Evolutionary conservation across 2,888 invertebrate species (phyloP).

Genomic region (Odontocolon sp.): DNA sequence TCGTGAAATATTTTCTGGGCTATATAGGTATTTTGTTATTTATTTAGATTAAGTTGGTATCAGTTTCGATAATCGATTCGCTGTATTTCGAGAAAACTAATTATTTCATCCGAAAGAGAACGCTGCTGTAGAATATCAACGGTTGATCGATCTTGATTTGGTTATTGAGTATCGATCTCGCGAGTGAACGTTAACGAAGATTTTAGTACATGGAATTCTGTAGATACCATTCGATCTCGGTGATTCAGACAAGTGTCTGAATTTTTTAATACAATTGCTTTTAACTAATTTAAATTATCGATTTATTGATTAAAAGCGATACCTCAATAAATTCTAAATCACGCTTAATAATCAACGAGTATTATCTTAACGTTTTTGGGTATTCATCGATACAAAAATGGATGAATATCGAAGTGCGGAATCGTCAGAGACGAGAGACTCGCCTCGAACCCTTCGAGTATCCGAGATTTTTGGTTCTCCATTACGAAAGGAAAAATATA

Average conservation of each 20-base stretch:
- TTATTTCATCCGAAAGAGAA: not conserved
- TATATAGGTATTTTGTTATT: too few relatives aligned
- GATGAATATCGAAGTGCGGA: not conserved
- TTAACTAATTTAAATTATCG: too few relatives aligned
- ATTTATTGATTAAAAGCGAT: too few relatives aligned
- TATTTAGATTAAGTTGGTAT: not conserved
- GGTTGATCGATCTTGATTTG: not conserved
- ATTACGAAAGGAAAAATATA: not conserved
- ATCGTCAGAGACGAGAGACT: not conserved
- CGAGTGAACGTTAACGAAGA: not conserved
- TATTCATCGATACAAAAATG: conserved; percentile 9
- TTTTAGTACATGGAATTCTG: not conserved
- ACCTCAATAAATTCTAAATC: too few relatives aligned
- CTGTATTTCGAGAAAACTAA: not conserved
- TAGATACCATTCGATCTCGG: not conserved
- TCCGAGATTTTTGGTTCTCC: not conserved
- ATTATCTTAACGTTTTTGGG: not conserved
- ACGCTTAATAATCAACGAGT: too few relatives aligned
- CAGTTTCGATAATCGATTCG: conserved; percentile 14
- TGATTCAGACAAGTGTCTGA: not conserved
- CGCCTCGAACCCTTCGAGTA: not conserved
- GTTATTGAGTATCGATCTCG: not conserved
- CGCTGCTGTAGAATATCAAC: not conserved
- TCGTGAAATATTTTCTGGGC: too few relatives aligned
- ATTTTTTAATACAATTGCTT: too few relatives aligned